A percentile compares a stretch with the other conserved stretches of the same genome.
These are phyloP conservation scores for Elephas maximus DNA, from an alignment of 2,113 vertebrate genomes.

Conservation along the genomic window DNA sequence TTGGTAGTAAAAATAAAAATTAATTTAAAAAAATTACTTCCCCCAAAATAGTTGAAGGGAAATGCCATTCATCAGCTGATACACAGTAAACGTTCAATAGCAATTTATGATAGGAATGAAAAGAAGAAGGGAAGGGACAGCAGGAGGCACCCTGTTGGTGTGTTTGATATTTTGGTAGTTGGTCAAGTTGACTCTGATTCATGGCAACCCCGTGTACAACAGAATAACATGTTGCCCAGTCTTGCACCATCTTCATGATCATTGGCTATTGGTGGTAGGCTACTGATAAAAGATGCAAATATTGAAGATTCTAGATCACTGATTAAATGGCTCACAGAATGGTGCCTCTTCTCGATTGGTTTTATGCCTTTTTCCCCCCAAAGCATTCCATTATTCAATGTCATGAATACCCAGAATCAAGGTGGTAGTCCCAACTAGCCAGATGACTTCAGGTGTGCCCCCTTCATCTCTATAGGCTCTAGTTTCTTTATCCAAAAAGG, in stretches of 20 bases:
- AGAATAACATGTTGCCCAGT: too few relatives aligned
- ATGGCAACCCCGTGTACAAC: too few relatives aligned
- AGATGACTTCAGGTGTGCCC: neutral
- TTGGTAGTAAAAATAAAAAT: slow-evolving; percentile 31
- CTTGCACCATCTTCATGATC: too few relatives aligned
- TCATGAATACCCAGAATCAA: neutral
- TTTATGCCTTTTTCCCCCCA: neutral
- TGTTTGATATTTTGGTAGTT: neutral
- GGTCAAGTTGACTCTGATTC: too few relatives aligned
- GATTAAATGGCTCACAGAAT: neutral
- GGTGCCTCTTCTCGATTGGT: neutral
- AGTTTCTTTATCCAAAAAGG: neutral
- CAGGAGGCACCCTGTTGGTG: too few relatives aligned
- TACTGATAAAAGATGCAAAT: neutral
- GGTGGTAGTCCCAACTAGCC: neutral
- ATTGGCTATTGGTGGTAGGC: neutral
- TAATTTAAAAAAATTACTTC: neutral
- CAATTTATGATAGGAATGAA: neutral
- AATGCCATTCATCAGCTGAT: neutral
- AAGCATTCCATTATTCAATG: neutral
- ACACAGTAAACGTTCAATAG: neutral
- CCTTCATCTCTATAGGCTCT: neutral
- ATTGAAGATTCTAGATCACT: neutral
- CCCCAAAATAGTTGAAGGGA: neutral
- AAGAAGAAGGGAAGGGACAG: neutral